Conservation (phyloP, 2,113 vertebrate genomes). For the Albula goreensis region DNA sequence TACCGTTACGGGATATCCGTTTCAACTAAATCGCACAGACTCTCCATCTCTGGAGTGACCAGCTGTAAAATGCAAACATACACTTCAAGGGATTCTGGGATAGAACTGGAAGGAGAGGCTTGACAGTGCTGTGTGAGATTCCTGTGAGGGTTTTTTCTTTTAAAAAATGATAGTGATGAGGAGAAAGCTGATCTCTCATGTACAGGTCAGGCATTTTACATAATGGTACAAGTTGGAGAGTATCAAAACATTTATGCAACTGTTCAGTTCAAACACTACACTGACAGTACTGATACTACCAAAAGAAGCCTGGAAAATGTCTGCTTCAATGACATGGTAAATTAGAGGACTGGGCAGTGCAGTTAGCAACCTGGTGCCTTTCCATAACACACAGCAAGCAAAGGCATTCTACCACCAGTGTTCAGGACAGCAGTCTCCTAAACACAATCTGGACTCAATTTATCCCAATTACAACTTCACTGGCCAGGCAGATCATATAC, state of each 20-base stretch:
- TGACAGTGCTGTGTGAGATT: conserved; percentile 63
- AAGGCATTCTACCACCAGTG: not conserved
- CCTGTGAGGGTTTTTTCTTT: conserved; percentile 49
- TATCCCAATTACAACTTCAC: conserved; percentile 61
- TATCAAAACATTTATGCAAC: not conserved
- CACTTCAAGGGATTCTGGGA: not conserved
- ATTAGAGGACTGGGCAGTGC: not conserved
- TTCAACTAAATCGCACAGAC: not conserved
- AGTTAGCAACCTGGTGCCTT: too few species aligned
- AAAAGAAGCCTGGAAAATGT: not conserved
- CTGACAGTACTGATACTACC: not conserved
- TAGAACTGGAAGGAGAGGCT: conserved; percentile 29
- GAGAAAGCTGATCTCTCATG: conserved; percentile 9
- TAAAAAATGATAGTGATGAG: not conserved
- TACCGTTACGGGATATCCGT: not conserved
- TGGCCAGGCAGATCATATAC: conserved; percentile 32
- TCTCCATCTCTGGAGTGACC: not conserved
- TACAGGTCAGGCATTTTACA: too few species aligned
- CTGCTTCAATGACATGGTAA: not conserved
- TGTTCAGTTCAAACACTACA: not conserved
- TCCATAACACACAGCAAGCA: not conserved
- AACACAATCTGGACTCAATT: conserved; percentile 72
- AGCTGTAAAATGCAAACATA: not conserved
- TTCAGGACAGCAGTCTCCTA: conserved; percentile 47
- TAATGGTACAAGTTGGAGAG: too few species aligned